These are phyloP conservation scores for Colossoma macropomum DNA, from an alignment of 2,113 vertebrate species.

Conservation along the genomic window DNA sequence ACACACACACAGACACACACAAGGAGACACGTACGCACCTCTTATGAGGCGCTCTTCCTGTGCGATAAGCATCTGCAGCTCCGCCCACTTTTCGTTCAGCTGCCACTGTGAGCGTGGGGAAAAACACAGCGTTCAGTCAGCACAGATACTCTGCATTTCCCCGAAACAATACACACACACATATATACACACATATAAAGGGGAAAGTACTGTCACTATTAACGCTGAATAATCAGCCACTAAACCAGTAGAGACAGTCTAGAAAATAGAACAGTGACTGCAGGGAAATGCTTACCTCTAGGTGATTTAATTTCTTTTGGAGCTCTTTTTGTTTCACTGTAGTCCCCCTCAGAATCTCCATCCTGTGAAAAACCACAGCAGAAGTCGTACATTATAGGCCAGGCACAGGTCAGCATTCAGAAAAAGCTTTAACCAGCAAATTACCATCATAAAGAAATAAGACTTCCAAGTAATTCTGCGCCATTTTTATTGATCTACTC, in stretches of 20 bases:
- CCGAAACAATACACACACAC: constrained; percentile 13
- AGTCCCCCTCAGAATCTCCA: constrained; percentile 51
- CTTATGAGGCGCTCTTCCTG: constrained; percentile 50
- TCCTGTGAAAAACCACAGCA: constrained; percentile 30
- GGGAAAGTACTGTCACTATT: not conserved
- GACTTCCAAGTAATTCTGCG: too few species aligned
- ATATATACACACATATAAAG: not conserved
- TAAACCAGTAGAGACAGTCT: not conserved
- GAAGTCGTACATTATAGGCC: not conserved
- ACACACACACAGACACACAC: constrained; percentile 23
- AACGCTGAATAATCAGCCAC: not conserved
- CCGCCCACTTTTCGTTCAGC: constrained; percentile 50
- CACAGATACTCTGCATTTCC: not conserved
- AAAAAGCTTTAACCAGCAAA: not conserved
- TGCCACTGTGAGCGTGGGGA: constrained; percentile 39
- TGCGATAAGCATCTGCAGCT: constrained; percentile 46
- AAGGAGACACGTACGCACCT: constrained; percentile 36
- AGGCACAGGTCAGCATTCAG: not conserved
- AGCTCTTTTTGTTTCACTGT: constrained; percentile 54
- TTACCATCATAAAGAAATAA: too few species aligned
- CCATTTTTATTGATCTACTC: too few species aligned
- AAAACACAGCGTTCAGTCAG: constrained; percentile 8
- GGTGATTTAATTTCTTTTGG: constrained; percentile 40
- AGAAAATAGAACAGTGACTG: not conserved
- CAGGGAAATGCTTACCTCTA: constrained; percentile 45